phyloP scores from a whole-genome alignment of 2,113 vertebrate genomes.

The Rhinolophus ferrumequinum region DNA sequence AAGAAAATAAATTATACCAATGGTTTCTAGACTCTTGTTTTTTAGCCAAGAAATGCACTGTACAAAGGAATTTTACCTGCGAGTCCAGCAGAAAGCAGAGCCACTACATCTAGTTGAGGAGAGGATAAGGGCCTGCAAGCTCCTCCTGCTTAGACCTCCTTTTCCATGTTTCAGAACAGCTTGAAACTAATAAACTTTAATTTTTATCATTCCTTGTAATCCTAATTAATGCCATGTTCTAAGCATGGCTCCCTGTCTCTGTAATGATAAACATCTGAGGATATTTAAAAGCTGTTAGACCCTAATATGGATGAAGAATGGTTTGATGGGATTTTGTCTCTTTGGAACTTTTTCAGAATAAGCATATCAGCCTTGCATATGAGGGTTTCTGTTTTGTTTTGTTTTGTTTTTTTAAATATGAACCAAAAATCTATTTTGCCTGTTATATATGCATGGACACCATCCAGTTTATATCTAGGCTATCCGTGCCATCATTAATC shows the following conservation, averaged over 20 bases:
- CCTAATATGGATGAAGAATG: conserved; percentile 5
- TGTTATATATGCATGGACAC: conserved; percentile 1
- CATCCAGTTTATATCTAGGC: conserved; percentile 33
- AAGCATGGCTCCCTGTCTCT: neutral
- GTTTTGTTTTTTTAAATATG: neutral
- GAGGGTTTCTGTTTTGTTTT: neutral
- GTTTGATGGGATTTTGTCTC: conserved; percentile 5
- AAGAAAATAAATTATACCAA: conserved; percentile 31
- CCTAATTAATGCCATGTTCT: conserved; percentile 39
- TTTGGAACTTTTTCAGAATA: conserved; percentile 55
- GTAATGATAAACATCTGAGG: conserved; percentile 12
- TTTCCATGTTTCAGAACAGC: neutral
- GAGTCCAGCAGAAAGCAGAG: neutral
- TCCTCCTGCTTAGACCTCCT: neutral
- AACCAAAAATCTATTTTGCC: conserved; percentile 47
- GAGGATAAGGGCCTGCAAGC: neutral
- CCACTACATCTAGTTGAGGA: neutral
- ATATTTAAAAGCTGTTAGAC: conserved; percentile 35
- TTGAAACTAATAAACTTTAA: conserved; percentile 24
- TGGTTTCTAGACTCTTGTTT: neutral
- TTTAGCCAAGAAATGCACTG: neutral
- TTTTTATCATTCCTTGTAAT: neutral
- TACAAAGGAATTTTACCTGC: neutral
- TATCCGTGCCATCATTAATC: neutral
- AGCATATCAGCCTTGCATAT: neutral